Evolutionary conservation across 2,888 invertebrate genomes (phyloP).

Genomic region (Apotomis capreana): DNA sequence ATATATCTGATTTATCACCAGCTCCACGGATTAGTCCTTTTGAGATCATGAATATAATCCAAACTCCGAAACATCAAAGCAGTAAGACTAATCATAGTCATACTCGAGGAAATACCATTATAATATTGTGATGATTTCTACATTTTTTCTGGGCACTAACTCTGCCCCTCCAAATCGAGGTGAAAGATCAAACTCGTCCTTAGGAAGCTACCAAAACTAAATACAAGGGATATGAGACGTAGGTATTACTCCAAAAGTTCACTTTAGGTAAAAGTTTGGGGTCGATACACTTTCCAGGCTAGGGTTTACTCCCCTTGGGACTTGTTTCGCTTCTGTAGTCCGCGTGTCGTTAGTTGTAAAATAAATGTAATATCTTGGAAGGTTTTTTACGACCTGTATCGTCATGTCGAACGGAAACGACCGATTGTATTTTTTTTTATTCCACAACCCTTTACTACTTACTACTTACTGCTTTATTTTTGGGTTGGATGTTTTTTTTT

Average conservation of each 20-base stretch:
- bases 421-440: slow-evolving; percentile 9
- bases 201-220: not conserved
- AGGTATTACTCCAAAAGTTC: not conserved
- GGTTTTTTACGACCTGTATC: slow-evolving; percentile 7
- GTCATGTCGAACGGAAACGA: not conserved
- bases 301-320: slow-evolving; percentile 14
- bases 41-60: no score
- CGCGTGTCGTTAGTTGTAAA: slow-evolving; percentile 15
- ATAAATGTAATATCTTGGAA: slow-evolving; percentile 19
- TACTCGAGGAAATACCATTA: no score
- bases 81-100: no score
- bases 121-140: no score
- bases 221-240: not conserved
- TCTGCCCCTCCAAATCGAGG: no score
- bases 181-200: no score
- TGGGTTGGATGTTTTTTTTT: not conserved
- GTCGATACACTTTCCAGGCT: slow-evolving; percentile 24
- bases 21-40: no score
- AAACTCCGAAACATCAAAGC: no score
- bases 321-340: slow-evolving; percentile 4
- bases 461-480: not conserved
- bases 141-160: no score
- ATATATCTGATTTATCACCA: no score
- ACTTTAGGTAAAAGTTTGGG: slow-evolving; percentile 4
- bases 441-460: not conserved